phyloP scores from a whole-genome alignment of 30 jellyfish, hydroid and myxozoan genomes.

The Chironex yamaguchii region DNA sequence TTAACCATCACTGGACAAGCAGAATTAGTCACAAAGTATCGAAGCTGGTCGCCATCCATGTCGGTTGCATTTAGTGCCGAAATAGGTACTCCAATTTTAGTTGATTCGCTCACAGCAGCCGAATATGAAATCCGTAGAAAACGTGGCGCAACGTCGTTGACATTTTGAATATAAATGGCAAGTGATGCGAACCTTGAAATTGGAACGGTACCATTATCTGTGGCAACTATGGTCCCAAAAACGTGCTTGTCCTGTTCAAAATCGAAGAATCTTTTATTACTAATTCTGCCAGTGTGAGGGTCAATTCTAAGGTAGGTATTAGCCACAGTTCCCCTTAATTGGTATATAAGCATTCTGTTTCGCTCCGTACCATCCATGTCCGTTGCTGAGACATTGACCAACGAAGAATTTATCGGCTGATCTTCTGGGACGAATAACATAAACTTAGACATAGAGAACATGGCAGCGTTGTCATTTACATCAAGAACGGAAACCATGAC shows the following conservation, averaged over 20 bases:
- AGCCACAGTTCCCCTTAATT: constrained; percentile 3
- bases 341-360: background rate
- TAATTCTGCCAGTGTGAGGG: constrained; percentile 78
- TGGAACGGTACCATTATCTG: background rate
- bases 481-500: background rate
- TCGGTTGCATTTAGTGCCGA: constrained; percentile 45
- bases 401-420: background rate
- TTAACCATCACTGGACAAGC: background rate
- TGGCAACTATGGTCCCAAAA: constrained; percentile 3
- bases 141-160: background rate
- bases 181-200: background rate
- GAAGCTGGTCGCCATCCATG: constrained; percentile 35
- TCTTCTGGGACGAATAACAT: background rate
- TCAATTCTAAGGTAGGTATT: constrained; percentile 58
- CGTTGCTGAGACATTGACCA: background rate
- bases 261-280: constrained; percentile 59
- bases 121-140: background rate
- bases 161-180: no score
- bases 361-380: background rate
- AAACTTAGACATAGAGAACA: background rate
- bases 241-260: constrained; percentile 52
- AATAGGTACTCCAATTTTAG: constrained; percentile 35
- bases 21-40: no score
- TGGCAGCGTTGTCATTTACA: background rate
- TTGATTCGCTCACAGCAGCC: constrained; percentile 23